Conservation (phyloP, 2,888 invertebrate species). For the Entomobrya multifasciata region DNA sequence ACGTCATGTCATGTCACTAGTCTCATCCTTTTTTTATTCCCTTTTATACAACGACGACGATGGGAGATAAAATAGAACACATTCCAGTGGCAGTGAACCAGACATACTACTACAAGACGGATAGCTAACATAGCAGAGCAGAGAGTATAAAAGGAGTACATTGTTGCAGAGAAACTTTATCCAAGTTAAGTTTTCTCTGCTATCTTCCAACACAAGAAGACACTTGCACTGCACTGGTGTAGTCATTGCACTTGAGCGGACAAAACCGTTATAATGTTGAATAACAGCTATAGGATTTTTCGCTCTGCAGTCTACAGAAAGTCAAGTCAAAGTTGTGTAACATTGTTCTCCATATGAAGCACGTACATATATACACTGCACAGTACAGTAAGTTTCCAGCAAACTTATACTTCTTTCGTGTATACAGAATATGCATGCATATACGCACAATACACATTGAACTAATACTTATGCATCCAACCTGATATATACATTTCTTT, state of each 20-base stretch:
- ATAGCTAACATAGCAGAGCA: neutral
- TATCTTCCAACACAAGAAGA: neutral
- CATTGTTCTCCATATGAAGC: conserved; percentile 2
- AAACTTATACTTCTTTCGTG: too few relatives aligned
- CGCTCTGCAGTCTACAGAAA: neutral
- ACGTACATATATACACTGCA: neutral
- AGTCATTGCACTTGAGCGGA: conserved; percentile 37
- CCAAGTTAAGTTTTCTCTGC: neutral
- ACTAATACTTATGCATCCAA: too few relatives aligned
- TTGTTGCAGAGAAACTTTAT: neutral
- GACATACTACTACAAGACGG: neutral
- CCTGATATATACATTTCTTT: too few relatives aligned
- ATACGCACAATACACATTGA: too few relatives aligned
- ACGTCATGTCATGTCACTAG: conserved; percentile 7
- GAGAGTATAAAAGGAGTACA: neutral
- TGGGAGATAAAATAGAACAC: neutral
- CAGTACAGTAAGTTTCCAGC: too few relatives aligned
- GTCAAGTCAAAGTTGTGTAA: neutral
- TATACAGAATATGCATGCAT: too few relatives aligned
- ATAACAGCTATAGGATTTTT: neutral
- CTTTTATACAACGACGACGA: neutral
- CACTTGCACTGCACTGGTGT: conserved; percentile 8
- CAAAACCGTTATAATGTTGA: neutral
- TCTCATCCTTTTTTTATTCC: neutral
- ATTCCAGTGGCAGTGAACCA: conserved; percentile 28